These are phyloP conservation scores for Thereva unica DNA, from an alignment of 2,888 invertebrate species.

Conservation along the genomic window DNA sequence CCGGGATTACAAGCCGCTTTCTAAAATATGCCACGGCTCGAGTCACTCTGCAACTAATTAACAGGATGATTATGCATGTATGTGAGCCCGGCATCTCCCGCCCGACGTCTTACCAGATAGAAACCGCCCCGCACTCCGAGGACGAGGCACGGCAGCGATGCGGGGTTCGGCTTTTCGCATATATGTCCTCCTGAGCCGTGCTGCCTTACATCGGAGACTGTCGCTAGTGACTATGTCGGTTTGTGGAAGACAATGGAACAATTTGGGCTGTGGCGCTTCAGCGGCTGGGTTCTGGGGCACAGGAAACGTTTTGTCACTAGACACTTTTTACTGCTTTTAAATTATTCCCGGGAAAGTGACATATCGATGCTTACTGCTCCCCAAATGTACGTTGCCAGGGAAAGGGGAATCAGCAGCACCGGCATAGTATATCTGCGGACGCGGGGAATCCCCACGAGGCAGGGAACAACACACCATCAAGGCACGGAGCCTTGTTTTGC, in stretches of 20 bases:
- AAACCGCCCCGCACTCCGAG: neutral
- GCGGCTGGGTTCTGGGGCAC: neutral
- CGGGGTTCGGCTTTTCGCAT: neutral
- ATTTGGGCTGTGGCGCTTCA: slow-evolving; percentile 7
- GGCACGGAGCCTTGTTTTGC: too few species aligned
- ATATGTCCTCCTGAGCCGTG: neutral
- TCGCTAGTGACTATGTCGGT: slow-evolving; percentile 6
- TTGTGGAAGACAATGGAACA: slow-evolving; percentile 27
- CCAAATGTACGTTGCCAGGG: slow-evolving; percentile 17
- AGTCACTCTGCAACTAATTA: slow-evolving; percentile 45
- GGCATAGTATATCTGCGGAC: neutral
- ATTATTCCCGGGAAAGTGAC: slow-evolving; percentile 34
- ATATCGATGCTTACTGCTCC: slow-evolving; percentile 40
- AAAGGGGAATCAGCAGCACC: slow-evolving; percentile 2
- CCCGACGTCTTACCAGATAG: neutral
- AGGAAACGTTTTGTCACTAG: slow-evolving; percentile 21
- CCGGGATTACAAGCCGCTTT: slow-evolving; percentile 41
- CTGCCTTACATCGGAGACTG: slow-evolving; percentile 2
- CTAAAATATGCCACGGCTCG: slow-evolving; percentile 33
- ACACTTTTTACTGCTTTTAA: slow-evolving; percentile 22
- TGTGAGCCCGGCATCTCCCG: slow-evolving; percentile 40
- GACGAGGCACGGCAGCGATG: too few species aligned
- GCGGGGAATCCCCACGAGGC: too few species aligned
- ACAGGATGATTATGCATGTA: slow-evolving; percentile 46
- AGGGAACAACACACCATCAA: too few species aligned